These are phyloP conservation scores for Lepidurus apus DNA, from an alignment of 1,140 invertebrate species.

Conservation along the genomic window DNA sequence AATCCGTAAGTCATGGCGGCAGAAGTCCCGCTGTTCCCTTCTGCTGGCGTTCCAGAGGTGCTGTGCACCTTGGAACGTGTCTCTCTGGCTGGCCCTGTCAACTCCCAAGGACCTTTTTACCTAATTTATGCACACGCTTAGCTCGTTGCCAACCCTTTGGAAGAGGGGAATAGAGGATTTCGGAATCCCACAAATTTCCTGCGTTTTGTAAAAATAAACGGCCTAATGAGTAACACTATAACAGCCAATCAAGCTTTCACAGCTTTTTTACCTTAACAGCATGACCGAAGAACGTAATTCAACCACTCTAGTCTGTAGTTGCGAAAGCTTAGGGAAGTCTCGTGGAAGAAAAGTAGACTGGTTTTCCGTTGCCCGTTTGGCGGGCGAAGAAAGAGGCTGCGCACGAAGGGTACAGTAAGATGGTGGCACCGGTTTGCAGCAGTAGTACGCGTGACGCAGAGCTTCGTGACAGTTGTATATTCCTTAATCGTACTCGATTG, in stretches of 20 bases:
- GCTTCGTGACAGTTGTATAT: not conserved
- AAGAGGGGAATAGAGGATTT: not conserved
- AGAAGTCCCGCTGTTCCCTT: constrained; percentile 1
- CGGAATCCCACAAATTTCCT: not conserved
- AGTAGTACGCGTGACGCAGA: not conserved
- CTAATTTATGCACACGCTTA: constrained; percentile 12
- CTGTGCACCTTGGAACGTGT: not conserved
- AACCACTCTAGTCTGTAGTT: not conserved
- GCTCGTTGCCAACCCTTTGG: not conserved
- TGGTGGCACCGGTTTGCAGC: not conserved
- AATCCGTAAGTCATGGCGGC: not conserved
- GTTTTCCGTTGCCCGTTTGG: not conserved
- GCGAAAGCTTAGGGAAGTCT: not conserved
- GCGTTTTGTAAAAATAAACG: not conserved
- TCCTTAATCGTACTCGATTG: not conserved
- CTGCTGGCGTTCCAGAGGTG: not conserved
- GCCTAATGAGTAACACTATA: not conserved
- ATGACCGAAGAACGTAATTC: too few relatives aligned
- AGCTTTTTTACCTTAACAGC: not conserved
- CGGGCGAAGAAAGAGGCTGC: not conserved
- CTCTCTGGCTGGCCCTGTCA: not conserved
- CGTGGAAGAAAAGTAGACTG: not conserved
- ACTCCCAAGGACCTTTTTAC: not conserved
- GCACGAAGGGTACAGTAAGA: not conserved
- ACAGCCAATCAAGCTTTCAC: not conserved